Evolutionary conservation across 1,140 invertebrate species (phyloP).

Genomic region (Sitobion miscanthi): DNA sequence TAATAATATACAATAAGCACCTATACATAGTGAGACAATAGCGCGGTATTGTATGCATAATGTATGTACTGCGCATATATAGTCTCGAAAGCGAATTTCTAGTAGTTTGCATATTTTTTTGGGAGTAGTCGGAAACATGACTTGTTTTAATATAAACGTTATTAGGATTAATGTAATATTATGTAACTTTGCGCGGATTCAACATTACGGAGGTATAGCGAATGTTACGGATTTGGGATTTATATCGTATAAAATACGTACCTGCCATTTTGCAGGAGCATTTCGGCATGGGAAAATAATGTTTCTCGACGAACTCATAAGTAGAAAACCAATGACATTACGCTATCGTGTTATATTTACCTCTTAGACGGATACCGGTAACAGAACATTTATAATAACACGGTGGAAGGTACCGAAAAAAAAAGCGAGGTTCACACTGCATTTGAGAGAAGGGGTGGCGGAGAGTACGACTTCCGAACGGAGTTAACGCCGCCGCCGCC

Average conservation of each 20-base stretch:
- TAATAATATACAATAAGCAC: background rate
- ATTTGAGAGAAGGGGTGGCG: background rate
- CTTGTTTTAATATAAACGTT: background rate
- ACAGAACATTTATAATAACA: too few relatives aligned
- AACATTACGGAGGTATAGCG: background rate
- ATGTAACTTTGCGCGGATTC: background rate
- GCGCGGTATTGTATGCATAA: background rate
- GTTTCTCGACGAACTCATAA: background rate
- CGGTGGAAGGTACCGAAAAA: background rate
- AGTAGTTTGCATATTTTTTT: slow-evolving; percentile 6
- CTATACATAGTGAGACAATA: background rate
- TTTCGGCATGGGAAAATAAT: background rate
- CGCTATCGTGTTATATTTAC: background rate
- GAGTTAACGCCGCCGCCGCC: background rate
- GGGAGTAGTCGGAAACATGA: background rate
- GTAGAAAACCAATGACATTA: background rate
- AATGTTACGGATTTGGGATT: background rate
- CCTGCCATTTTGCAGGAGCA: background rate
- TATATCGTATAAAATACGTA: too few relatives aligned
- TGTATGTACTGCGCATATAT: background rate
- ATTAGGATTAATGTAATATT: background rate
- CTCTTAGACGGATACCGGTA: too few relatives aligned
- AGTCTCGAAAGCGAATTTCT: background rate
- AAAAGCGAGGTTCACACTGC: background rate
- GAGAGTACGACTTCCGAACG: background rate